phyloP scores from a whole-genome alignment of 1,140 invertebrate species.

The Brachionus plicatilis region DNA sequence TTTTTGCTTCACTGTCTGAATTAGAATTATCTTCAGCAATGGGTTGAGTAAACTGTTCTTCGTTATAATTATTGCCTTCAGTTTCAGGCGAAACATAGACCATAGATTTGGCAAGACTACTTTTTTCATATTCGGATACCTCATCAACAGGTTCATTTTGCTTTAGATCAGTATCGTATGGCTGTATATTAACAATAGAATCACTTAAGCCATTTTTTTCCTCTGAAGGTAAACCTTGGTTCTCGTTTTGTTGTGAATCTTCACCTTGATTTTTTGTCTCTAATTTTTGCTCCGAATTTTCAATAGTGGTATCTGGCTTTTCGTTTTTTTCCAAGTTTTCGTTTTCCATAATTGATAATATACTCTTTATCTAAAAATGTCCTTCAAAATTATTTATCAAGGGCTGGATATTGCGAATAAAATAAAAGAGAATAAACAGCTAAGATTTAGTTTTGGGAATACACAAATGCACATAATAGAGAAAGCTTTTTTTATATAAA shows the following conservation, averaged over 20 bases:
- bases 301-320: not conserved
- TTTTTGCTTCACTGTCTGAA: not conserved
- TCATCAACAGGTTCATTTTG: not conserved
- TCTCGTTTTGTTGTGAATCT: not conserved
- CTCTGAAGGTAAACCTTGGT: not conserved
- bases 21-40: not conserved
- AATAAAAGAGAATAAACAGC: not conserved
- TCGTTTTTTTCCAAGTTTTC: not conserved
- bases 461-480: not conserved
- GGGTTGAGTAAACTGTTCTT: not conserved
- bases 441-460: not conserved
- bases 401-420: not conserved
- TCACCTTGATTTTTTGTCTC: not conserved
- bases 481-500: not conserved
- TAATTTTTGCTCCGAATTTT: not conserved
- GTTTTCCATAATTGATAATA: not conserved
- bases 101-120: not conserved
- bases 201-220: not conserved
- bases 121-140: not conserved
- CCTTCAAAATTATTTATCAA: not conserved
- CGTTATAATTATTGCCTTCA: not conserved
- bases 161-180: not conserved
- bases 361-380: not conserved
- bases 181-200: not conserved
- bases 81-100: not conserved